These are phyloP conservation scores for Graphium colonna DNA, from an alignment of 2,888 invertebrate genomes.

Conservation along the genomic window DNA sequence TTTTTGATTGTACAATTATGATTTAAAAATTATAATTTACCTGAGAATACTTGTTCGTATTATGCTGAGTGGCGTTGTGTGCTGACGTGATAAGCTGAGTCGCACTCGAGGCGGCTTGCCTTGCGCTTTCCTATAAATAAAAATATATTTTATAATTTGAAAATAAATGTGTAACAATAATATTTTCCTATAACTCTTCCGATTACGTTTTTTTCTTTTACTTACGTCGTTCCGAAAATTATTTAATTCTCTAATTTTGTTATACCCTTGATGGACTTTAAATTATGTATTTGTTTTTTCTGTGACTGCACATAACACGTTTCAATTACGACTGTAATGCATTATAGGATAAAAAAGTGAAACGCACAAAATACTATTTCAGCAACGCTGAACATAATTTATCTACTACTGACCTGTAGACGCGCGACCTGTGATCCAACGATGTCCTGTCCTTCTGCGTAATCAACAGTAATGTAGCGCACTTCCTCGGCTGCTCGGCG, in stretches of 20 bases:
- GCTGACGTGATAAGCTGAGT: conserved; percentile 95
- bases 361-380: too few relatives aligned
- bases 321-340: too few relatives aligned
- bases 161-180: too few relatives aligned
- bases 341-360: too few relatives aligned
- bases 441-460: conserved; percentile 85
- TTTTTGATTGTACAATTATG: too few relatives aligned
- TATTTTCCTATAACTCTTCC: too few relatives aligned
- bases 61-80: conserved; percentile 88
- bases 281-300: too few relatives aligned
- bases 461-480: conserved; percentile 93
- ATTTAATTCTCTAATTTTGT: not conserved
- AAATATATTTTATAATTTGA: too few relatives aligned
- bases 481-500: conserved; percentile 95
- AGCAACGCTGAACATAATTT: too few relatives aligned
- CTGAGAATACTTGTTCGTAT: conserved; percentile 82
- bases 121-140: conserved; percentile 83
- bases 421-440: conserved; percentile 82
- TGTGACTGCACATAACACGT: too few relatives aligned
- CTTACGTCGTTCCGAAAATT: not conserved
- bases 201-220: too few relatives aligned
- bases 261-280: not conserved
- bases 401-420: conserved; percentile 66
- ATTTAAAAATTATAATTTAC: conserved; percentile 31
- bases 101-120: conserved; percentile 91